phyloP scores from a whole-genome alignment of 2,113 vertebrate species.

The Bufo bufo region DNA sequence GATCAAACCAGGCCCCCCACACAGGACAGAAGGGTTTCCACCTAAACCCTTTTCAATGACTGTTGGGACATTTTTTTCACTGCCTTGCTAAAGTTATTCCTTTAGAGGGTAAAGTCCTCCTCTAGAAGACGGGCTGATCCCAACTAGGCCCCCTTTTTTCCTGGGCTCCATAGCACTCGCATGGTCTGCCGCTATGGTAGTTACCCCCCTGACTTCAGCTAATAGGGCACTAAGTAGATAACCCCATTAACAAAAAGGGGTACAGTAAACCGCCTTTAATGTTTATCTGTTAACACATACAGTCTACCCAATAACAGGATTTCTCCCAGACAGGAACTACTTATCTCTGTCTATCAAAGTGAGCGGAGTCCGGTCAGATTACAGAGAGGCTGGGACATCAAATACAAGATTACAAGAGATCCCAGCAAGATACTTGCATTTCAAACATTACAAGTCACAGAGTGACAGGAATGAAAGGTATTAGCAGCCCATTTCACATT shows the following conservation, averaged over 20 bases:
- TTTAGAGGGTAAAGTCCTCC: too few relatives aligned
- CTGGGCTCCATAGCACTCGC: too few relatives aligned
- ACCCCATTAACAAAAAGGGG: not conserved
- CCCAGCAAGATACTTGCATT: slow-evolving; percentile 51
- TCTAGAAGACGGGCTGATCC: too few relatives aligned
- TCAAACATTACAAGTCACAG: slow-evolving; percentile 48
- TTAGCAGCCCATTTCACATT: slow-evolving; percentile 57
- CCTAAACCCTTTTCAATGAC: too few relatives aligned
- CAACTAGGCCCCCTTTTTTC: too few relatives aligned
- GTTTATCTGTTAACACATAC: not conserved
- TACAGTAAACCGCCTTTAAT: not conserved
- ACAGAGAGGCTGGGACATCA: slow-evolving; percentile 34
- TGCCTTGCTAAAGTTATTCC: too few relatives aligned
- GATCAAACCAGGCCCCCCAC: too few relatives aligned
- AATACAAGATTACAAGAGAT: slow-evolving; percentile 51
- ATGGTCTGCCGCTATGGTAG: too few relatives aligned
- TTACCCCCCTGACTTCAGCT: too few relatives aligned
- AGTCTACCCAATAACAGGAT: slow-evolving; percentile 47
- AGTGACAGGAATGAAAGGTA: slow-evolving; percentile 54
- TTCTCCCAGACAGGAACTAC: slow-evolving; percentile 47
- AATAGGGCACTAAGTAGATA: not conserved
- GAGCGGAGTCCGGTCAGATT: slow-evolving; percentile 21
- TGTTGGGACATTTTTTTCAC: too few relatives aligned
- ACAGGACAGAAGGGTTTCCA: too few relatives aligned
- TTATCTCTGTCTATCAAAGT: slow-evolving; percentile 46